Percentiles rank a stretch among this genome's conserved stretches.
phyloP scores from a whole-genome alignment of 2,888 invertebrate species.

The Eilema griseolum region DNA sequence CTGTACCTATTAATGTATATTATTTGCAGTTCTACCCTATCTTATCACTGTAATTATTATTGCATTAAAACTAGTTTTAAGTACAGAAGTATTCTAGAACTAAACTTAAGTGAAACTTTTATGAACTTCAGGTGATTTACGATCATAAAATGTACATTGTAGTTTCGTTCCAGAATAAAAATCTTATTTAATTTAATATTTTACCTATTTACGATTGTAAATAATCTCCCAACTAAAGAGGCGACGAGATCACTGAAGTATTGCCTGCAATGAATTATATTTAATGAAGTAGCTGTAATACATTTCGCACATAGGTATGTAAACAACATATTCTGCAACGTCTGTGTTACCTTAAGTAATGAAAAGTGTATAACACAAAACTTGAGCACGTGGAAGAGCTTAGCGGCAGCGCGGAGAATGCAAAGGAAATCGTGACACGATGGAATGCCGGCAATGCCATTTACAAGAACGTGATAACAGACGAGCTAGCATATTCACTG shows the following conservation, averaged over 20 bases:
- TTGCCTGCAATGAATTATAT: slow-evolving; percentile 27
- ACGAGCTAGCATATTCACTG: slow-evolving; percentile 63
- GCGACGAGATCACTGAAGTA: not conserved
- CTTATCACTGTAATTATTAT: too few species aligned
- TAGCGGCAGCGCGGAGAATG: slow-evolving; percentile 35
- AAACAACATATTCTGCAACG: slow-evolving; percentile 53
- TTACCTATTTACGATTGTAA: too few species aligned
- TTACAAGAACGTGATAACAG: slow-evolving; percentile 54
- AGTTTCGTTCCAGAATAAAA: too few species aligned
- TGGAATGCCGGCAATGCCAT: slow-evolving; percentile 52
- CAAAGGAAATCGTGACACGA: slow-evolving; percentile 40
- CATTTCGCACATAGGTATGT: slow-evolving; percentile 46
- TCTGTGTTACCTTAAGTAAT: slow-evolving; percentile 62
- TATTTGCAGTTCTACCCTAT: not conserved
- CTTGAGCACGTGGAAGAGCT: slow-evolving; percentile 34
- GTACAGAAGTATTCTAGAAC: too few species aligned
- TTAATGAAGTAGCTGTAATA: slow-evolving; percentile 47
- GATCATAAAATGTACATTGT: too few species aligned
- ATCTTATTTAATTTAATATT: too few species aligned
- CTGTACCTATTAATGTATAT: not conserved
- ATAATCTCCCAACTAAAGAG: too few species aligned
- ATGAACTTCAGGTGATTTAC: too few species aligned
- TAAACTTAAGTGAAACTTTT: too few species aligned
- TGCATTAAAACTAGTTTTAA: too few species aligned
- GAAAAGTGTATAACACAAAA: slow-evolving; percentile 58